phyloP scores from a whole-genome alignment of 2,888 invertebrate genomes.

The Coenonympha glycerion region DNA sequence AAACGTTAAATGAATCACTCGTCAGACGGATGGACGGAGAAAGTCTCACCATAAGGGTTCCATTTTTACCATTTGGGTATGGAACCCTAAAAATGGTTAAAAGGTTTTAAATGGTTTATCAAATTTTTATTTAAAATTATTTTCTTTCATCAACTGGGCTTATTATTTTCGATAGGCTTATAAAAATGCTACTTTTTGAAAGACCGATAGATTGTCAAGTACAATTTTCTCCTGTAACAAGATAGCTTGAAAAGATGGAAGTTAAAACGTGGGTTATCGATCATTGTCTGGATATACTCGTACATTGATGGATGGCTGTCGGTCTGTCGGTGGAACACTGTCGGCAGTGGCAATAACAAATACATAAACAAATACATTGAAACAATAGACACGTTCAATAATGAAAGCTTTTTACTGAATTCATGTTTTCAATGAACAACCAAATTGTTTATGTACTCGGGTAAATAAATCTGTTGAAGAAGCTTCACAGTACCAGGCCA shows the following conservation, averaged over 20 bases:
- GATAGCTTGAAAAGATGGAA: background rate
- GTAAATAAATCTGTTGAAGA: too few species aligned
- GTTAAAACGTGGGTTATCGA: background rate
- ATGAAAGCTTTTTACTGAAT: background rate
- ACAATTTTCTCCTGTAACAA: background rate
- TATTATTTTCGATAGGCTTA: too few species aligned
- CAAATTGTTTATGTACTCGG: background rate
- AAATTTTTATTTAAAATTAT: too few species aligned
- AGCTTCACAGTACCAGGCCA: too few species aligned
- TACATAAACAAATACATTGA: background rate
- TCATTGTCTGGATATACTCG: conserved; percentile 3
- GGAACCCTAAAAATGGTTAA: too few species aligned
- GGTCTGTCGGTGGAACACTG: background rate
- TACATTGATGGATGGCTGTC: conserved; percentile 6
- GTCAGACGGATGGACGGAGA: too few species aligned
- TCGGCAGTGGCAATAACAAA: background rate
- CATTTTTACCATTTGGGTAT: too few species aligned
- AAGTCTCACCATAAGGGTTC: too few species aligned
- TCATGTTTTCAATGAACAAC: background rate
- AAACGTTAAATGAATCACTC: too few species aligned
- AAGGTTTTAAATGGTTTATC: too few species aligned
- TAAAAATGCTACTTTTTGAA: background rate
- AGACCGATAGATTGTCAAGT: background rate
- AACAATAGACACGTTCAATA: background rate
- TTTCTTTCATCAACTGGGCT: too few species aligned